These are phyloP conservation scores for Amphibalanus amphitrite DNA, from an alignment of 1,140 invertebrate genomes.

Conservation along the genomic window DNA sequence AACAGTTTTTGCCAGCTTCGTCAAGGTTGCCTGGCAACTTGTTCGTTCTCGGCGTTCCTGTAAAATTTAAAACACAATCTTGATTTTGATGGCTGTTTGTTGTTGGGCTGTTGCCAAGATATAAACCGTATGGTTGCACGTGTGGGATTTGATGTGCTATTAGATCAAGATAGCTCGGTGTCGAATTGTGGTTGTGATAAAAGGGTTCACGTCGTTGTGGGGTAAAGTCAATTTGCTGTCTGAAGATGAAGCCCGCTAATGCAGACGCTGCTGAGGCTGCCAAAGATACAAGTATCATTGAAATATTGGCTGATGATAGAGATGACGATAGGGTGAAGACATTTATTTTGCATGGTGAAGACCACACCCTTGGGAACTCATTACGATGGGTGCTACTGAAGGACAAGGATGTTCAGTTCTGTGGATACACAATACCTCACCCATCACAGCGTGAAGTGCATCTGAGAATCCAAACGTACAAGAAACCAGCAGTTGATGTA, in stretches of 20 bases:
- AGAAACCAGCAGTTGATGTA: neutral
- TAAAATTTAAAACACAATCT: neutral
- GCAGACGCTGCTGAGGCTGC: neutral
- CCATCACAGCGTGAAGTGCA: neutral
- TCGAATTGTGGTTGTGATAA: neutral
- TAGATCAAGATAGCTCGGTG: neutral
- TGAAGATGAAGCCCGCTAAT: neutral
- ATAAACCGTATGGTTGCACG: neutral
- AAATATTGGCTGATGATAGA: neutral
- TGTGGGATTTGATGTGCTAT: neutral
- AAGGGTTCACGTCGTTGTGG: neutral
- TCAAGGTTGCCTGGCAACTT: neutral
- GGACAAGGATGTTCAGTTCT: slow-evolving; percentile 4
- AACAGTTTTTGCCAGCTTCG: neutral
- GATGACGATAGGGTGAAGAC: neutral
- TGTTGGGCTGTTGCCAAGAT: neutral
- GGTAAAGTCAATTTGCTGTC: too few species aligned
- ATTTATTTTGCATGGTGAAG: neutral
- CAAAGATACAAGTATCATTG: neutral
- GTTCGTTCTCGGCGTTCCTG: neutral
- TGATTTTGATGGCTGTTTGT: neutral
- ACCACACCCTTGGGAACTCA: neutral
- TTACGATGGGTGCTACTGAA: neutral
- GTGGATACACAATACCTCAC: neutral
- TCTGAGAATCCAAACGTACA: neutral